Percentiles rank a stretch among this genome's conserved stretches.
Evolutionary conservation across 1,140 invertebrate species (phyloP).

Genomic region (Platyscapa corneri): DNA sequence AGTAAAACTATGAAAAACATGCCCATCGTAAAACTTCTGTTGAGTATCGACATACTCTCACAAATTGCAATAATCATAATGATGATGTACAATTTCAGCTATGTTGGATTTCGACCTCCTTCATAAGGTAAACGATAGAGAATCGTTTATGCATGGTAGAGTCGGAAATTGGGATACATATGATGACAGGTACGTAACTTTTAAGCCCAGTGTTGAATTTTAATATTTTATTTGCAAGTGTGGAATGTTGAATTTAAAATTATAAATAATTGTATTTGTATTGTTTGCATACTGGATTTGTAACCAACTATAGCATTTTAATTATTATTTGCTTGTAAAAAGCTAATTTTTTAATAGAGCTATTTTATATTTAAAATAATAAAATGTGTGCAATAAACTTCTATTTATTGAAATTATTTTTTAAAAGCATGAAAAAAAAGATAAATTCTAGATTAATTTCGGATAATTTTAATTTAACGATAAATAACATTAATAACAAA

Average conservation of each 20-base stretch:
- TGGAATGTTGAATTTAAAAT: conserved; percentile 28
- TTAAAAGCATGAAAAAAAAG: conserved; percentile 22
- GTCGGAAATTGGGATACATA: conserved; percentile 67
- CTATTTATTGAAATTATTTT: not conserved
- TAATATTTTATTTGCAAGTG: conserved; percentile 43
- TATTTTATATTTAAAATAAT: conserved; percentile 6
- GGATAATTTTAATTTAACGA: not conserved
- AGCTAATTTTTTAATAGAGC: conserved; percentile 17
- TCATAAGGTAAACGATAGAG: conserved; percentile 69
- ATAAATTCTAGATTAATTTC: not conserved
- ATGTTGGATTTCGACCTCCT: conserved; percentile 69
- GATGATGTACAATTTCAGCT: conserved; percentile 66
- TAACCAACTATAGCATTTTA: not conserved
- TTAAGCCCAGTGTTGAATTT: conserved; percentile 9
- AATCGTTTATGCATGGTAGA: conserved; percentile 67
- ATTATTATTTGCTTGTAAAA: conserved; percentile 40
- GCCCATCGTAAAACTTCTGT: conserved; percentile 21
- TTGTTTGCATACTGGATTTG: conserved; percentile 30
- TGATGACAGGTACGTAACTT: conserved; percentile 68
- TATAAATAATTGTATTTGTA: conserved; percentile 31
- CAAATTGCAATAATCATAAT: conserved; percentile 47
- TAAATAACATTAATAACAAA: conserved; percentile 37
- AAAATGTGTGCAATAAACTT: conserved; percentile 7
- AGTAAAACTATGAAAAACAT: conserved; percentile 47
- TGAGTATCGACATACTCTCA: conserved; percentile 16